Percentiles rank a stretch among this genome's conserved stretches.
These are phyloP conservation scores for Galaxias olidus DNA, from an alignment of 2,797 vertebrate species.

Conservation along the genomic window DNA sequence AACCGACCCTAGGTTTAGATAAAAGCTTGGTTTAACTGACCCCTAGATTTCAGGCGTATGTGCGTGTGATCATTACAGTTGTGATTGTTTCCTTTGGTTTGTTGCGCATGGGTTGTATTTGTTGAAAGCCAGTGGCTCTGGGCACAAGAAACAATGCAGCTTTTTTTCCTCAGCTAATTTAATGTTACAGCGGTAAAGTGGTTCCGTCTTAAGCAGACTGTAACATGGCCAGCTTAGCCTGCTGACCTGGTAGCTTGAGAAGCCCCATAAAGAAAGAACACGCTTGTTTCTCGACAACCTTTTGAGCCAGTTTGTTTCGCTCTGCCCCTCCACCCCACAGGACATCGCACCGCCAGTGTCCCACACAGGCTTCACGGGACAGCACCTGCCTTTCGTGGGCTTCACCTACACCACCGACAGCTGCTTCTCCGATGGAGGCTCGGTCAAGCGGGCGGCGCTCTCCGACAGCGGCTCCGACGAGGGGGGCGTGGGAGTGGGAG, in stretches of 20 bases:
- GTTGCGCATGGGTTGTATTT: too few relatives aligned
- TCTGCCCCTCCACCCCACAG: conserved; percentile 64
- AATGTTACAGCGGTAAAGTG: too few relatives aligned
- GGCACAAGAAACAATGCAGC: too few relatives aligned
- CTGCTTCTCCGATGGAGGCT: conserved; percentile 74
- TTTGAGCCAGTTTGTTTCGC: too few relatives aligned
- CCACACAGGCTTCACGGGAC: conserved; percentile 91
- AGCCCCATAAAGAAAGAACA: too few relatives aligned
- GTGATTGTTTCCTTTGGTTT: background rate
- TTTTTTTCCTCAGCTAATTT: too few relatives aligned
- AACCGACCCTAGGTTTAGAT: too few relatives aligned
- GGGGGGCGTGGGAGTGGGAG: conserved; percentile 70
- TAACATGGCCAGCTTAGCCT: too few relatives aligned
- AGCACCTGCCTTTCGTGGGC: conserved; percentile 94
- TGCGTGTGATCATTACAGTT: background rate
- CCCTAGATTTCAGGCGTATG: too few relatives aligned
- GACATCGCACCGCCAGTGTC: conserved; percentile 87
- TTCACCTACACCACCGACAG: conserved; percentile 96
- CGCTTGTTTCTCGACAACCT: background rate
- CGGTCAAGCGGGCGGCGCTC: conserved; percentile 30
- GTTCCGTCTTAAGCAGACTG: background rate
- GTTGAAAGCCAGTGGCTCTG: too few relatives aligned
- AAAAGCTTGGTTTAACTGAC: too few relatives aligned
- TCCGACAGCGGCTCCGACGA: conserved; percentile 65
- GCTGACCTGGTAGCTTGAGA: too few relatives aligned